Evolutionary conservation across 2,113 vertebrate genomes (phyloP).

Genomic region (Gallinago paraguaiae): DNA sequence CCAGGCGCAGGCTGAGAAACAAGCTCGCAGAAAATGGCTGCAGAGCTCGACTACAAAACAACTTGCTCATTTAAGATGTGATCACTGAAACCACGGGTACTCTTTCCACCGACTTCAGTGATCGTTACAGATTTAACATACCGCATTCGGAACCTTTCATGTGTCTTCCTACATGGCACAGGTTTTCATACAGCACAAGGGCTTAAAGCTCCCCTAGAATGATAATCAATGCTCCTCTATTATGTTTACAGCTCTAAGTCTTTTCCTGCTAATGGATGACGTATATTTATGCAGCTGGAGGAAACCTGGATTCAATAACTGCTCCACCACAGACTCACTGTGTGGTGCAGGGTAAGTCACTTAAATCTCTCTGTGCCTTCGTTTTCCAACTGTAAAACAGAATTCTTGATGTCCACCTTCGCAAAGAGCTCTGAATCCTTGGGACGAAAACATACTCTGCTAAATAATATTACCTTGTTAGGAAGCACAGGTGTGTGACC

Average conservation of each 20-base stretch:
- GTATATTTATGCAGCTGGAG: conserved; percentile 66
- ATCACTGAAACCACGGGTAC: neutral
- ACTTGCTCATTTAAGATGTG: neutral
- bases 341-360: conserved; percentile 41
- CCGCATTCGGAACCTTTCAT: neutral
- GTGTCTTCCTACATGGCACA: neutral
- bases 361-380: conserved; percentile 48
- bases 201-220: conserved; percentile 13
- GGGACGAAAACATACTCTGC: neutral
- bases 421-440: conserved; percentile 20
- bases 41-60: neutral
- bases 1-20: neutral
- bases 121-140: neutral
- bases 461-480: conserved; percentile 49
- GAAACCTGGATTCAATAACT: conserved; percentile 69
- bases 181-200: neutral
- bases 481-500: conserved; percentile 67
- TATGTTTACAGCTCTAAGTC: conserved; percentile 54
- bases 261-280: conserved; percentile 62
- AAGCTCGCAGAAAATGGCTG: neutral
- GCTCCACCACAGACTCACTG: conserved; percentile 62
- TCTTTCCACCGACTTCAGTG: neutral
- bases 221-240: conserved; percentile 58
- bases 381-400: conserved; percentile 15
- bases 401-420: conserved; percentile 52